These are phyloP conservation scores for Bradypodion ventrale DNA, from an alignment of 2,797 vertebrate genomes.

Conservation along the genomic window DNA sequence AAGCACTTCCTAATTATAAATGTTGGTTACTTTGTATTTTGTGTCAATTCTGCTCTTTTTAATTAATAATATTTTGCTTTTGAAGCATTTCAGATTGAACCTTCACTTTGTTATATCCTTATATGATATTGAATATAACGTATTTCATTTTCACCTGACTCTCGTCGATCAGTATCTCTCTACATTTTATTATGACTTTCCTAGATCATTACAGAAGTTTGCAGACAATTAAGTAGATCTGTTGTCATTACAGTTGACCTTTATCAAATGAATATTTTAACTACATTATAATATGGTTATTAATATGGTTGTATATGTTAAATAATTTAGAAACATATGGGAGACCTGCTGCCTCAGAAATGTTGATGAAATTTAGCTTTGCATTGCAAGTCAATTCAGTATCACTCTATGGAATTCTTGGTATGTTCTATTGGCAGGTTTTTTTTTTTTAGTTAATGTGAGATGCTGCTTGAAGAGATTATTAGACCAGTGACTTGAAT, in stretches of 20 bases:
- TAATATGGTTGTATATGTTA: background rate
- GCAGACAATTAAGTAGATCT: background rate
- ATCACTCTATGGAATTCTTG: background rate
- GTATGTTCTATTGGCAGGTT: background rate
- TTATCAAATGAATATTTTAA: conserved; percentile 7
- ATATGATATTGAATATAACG: background rate
- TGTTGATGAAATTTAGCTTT: background rate
- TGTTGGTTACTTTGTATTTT: background rate
- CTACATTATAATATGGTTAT: background rate
- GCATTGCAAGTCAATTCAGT: background rate
- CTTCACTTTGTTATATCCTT: background rate
- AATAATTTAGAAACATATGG: background rate
- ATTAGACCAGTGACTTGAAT: background rate
- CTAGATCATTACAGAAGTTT: background rate
- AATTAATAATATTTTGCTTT: conserved; percentile 12
- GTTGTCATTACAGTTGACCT: conserved; percentile 3
- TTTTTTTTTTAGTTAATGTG: background rate
- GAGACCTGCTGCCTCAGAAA: background rate
- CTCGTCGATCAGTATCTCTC: background rate
- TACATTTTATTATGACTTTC: background rate
- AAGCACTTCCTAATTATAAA: background rate
- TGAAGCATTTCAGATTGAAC: conserved; percentile 13
- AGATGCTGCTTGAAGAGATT: background rate
- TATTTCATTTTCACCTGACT: conserved; percentile 2
- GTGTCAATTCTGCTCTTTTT: background rate